phyloP scores from a whole-genome alignment of 2,888 invertebrate genomes.

The Drosophila infuscata region DNA sequence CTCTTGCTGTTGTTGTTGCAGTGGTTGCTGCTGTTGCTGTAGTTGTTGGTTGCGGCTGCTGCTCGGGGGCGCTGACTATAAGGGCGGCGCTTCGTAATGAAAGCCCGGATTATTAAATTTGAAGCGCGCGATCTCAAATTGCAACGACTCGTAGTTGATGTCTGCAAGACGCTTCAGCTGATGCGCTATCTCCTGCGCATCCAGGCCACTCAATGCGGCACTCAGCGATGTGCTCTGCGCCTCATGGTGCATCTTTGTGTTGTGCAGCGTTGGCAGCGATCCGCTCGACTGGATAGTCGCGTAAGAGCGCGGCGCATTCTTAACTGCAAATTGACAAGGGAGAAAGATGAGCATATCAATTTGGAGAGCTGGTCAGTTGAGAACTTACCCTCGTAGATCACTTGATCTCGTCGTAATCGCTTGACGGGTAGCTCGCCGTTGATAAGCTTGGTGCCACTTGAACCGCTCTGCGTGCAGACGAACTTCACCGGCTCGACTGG shows the following conservation, averaged over 20 bases:
- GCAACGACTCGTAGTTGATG: slow-evolving; percentile 83
- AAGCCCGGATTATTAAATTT: slow-evolving; percentile 85
- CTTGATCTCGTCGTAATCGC: slow-evolving; percentile 80
- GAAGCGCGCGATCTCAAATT: slow-evolving; percentile 84
- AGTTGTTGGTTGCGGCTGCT: slow-evolving; percentile 28
- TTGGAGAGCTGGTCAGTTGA: background rate
- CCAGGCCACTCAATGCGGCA: slow-evolving; percentile 57
- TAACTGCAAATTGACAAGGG: slow-evolving; percentile 61
- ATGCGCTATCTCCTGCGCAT: slow-evolving; percentile 79
- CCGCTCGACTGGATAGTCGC: slow-evolving; percentile 65
- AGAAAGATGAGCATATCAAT: background rate
- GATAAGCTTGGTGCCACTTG: slow-evolving; percentile 74
- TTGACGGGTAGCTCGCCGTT: slow-evolving; percentile 82
- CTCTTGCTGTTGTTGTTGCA: slow-evolving; percentile 7
- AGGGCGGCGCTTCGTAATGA: slow-evolving; percentile 81
- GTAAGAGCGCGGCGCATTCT: slow-evolving; percentile 74
- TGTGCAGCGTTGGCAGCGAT: slow-evolving; percentile 51
- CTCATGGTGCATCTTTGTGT: slow-evolving; percentile 48
- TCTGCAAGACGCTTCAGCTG: slow-evolving; percentile 84
- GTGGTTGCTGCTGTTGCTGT: slow-evolving; percentile 14
- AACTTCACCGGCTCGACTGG: slow-evolving; percentile 76
- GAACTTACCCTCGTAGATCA: slow-evolving; percentile 79
- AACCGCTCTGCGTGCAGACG: slow-evolving; percentile 68
- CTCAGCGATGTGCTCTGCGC: slow-evolving; percentile 30
- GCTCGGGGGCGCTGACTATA: slow-evolving; percentile 65